A percentile compares a stretch with the other conserved stretches of the same genome.
phyloP scores from a whole-genome alignment of 2,113 vertebrate genomes.

The Geococcyx californianus region DNA sequence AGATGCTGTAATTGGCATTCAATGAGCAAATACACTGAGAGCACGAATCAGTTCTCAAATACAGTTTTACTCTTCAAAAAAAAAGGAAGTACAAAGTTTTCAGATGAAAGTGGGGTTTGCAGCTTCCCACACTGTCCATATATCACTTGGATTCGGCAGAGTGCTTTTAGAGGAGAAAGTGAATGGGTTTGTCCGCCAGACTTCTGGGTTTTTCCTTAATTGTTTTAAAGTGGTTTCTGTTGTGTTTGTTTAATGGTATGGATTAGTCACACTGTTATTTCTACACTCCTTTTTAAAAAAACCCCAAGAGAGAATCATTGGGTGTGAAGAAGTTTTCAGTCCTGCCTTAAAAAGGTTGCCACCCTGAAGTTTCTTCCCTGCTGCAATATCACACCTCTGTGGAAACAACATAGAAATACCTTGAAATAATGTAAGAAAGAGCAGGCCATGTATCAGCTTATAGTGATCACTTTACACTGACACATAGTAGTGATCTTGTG shows the following conservation, averaged over 20 bases:
- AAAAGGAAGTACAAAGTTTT: background rate
- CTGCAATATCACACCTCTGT: background rate
- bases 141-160: background rate
- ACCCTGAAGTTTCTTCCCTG: background rate
- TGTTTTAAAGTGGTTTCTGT: background rate
- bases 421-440: background rate
- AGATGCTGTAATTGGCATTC: background rate
- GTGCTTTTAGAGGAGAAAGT: background rate
- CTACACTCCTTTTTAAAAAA: background rate
- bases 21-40: background rate
- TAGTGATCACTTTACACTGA: background rate
- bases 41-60: background rate
- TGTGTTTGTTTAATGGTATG: background rate
- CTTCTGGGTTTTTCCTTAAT: background rate
- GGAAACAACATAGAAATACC: background rate
- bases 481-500: background rate
- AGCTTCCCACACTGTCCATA: background rate
- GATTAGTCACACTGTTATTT: background rate
- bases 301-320: background rate
- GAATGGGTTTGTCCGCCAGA: background rate
- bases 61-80: background rate
- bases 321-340: background rate
- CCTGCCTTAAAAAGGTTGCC: background rate
- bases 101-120: background rate
- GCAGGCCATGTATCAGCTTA: background rate